Evolutionary conservation across 2,797 vertebrate genomes (phyloP), one percentile per base, ranked within the genome.

Genomic region (Brotula barbata): DNA sequence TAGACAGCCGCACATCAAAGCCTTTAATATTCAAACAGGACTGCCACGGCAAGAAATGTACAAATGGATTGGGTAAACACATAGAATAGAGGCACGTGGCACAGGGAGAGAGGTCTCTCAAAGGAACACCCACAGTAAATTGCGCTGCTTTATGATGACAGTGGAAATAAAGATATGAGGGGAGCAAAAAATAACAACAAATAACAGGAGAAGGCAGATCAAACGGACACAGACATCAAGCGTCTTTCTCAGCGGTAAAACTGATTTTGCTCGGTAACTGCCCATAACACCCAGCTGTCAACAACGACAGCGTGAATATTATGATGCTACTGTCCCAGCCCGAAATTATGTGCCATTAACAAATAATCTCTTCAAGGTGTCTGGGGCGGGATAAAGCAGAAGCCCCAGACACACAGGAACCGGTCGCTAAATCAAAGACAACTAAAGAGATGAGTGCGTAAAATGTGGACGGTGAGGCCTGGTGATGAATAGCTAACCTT

Each of bases 1-100:
- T 68, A 75, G 66, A 82, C 83, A 68, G 64, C 58, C 68, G 21
- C 73, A 88, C 87, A 85, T 87, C 86, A 88, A 85, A 87, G 84
- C 73, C 47, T 69, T 54, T 64, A 75, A 78, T 76, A 74, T 80
- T 82, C 80, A 80, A 69, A 48, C 64, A 78, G 69, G 58, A 60
- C 72, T 56, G 51, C 58, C 64, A 83, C 64, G 68, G 70, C 3
- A 51, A 74, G 68, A 74, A 72, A 72, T 49, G 46, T 64, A 75
- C 67, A 86, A 85, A 77, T 80, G 78, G 80, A 85, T 57, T 48
- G 47, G 73, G 58, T 74, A 81, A 84, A 84, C 74, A 68, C 59
- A 50, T 2, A 42, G 58, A 63, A 67, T 72, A 34, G 17, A 16
- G 63, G 61, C 64, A 60, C 1, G 10, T 43, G 64, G 45, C 47